Evolutionary conservation across 2,797 vertebrate genomes (phyloP), one percentile per base, ranked within the genome.

Genomic region (Melanotaenia trifasciata): DNA sequence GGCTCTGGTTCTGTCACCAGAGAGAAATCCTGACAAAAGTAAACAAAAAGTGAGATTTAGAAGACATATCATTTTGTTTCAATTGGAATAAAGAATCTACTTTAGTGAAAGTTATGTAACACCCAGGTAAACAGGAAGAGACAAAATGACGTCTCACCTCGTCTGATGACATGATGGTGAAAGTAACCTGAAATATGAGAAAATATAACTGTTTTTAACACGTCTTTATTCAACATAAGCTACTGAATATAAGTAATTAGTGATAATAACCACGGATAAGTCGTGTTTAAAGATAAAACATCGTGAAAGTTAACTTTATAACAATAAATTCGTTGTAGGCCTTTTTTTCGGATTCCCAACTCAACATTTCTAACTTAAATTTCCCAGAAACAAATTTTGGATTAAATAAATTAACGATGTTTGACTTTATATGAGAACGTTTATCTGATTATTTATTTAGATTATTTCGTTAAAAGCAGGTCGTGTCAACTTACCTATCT

Each of bases 21-120:
- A 20, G 89, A 87, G 43, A 93, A 92, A 35, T 94, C 93, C 94
- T 95, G 53, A 38, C 77, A 85, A 43, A 14, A 26, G 35, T 13
- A 1, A 51, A 64, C 16, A 54, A 0, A 32, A n/a, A 22, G n/a
- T 9, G 1, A 53, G 4, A 2, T 11, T 18, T 4, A 30, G 11
- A 40, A 40, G 28, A 26, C 38, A 14, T 40, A 4, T 40, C 0
- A 4, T 12, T 40, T 40, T 40, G 2, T 4, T 40, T 14, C 28
- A 16, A 18, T 24, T 10, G 3, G 24, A n/a, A 18, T 12, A 22
- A 40, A 22, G 13, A 10, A 28, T 28, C 5, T 12, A 5, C 0
- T 3, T 12, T 2, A 32, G 50, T 16, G 1, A 60, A 66, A 9
- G 50, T n/a, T n/a, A 12, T 6, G 3, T 35, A 5, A 40, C 33